phyloP scores from a whole-genome alignment of 1,140 invertebrate species.

The Anastatus disparis region DNA sequence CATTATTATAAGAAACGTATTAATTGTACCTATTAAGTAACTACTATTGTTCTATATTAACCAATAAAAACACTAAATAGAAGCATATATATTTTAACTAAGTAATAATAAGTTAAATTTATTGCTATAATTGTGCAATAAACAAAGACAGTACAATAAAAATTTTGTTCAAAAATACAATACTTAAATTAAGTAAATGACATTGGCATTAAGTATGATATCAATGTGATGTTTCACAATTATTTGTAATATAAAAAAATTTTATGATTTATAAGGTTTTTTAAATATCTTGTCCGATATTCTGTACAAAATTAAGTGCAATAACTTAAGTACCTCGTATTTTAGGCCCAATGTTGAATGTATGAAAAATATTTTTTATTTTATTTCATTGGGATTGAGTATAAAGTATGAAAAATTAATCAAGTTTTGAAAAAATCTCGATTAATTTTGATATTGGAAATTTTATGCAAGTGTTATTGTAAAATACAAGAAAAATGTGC shows the following conservation, averaged over 20 bases:
- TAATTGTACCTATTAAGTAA: slow-evolving; percentile 30
- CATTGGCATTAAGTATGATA: not conserved
- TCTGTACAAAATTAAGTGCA: slow-evolving; percentile 30
- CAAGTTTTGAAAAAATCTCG: not conserved
- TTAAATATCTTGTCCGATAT: not conserved
- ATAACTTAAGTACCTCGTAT: slow-evolving; percentile 36
- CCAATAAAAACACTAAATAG: slow-evolving; percentile 12
- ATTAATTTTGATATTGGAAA: slow-evolving; percentile 15
- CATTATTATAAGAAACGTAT: not conserved
- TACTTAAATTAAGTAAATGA: slow-evolving; percentile 4
- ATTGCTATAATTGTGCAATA: slow-evolving; percentile 12
- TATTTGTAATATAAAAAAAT: not conserved
- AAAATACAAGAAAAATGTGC: slow-evolving; percentile 27
- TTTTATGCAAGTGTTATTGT: slow-evolving; percentile 34
- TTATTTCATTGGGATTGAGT: not conserved
- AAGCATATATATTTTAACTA: slow-evolving; percentile 3
- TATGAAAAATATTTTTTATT: slow-evolving; percentile 23
- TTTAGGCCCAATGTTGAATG: slow-evolving; percentile 10
- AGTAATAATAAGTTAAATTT: slow-evolving; percentile 22
- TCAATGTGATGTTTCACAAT: not conserved
- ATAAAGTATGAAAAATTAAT: slow-evolving; percentile 25
- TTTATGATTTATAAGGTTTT: slow-evolving; percentile 13
- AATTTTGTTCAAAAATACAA: slow-evolving; percentile 21
- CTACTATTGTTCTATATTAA: slow-evolving; percentile 7
- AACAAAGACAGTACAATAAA: slow-evolving; percentile 5